These are phyloP conservation scores for Eulemur mongoz DNA, from an alignment of 2,797 vertebrate genomes.

Conservation along the genomic window DNA sequence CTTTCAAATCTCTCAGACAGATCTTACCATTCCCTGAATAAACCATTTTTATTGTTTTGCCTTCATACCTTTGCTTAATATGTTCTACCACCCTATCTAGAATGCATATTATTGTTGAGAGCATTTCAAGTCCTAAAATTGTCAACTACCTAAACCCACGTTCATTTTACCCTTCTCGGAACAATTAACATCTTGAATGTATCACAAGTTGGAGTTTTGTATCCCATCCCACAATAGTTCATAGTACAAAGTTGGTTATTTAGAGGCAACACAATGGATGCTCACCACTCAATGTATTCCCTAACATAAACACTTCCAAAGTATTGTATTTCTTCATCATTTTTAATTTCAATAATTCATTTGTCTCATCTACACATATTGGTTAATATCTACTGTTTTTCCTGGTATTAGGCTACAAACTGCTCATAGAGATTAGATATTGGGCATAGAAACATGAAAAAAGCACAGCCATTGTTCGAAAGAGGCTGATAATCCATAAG, in stretches of 20 bases:
- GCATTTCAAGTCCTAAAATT: not conserved
- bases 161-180: not conserved
- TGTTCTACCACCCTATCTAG: not conserved
- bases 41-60: not conserved
- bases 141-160: not conserved
- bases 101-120: not conserved
- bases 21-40: not conserved
- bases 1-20: not conserved
- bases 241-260: not conserved
- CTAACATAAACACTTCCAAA: not conserved
- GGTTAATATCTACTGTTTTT: not conserved
- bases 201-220: not conserved
- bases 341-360: not conserved
- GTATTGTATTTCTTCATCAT: not conserved
- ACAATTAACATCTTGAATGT: not conserved
- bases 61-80: not conserved
- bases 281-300: not conserved
- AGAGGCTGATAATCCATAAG: not conserved
- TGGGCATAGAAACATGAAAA: not conserved
- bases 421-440: not conserved
- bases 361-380: not conserved
- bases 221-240: fast-evolving
- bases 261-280: not conserved
- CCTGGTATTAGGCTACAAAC: not conserved
- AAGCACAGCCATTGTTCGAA: not conserved